These are phyloP conservation scores for Capreolus pygargus DNA, from an alignment of 2,113 vertebrate genomes.

Conservation along the genomic window DNA sequence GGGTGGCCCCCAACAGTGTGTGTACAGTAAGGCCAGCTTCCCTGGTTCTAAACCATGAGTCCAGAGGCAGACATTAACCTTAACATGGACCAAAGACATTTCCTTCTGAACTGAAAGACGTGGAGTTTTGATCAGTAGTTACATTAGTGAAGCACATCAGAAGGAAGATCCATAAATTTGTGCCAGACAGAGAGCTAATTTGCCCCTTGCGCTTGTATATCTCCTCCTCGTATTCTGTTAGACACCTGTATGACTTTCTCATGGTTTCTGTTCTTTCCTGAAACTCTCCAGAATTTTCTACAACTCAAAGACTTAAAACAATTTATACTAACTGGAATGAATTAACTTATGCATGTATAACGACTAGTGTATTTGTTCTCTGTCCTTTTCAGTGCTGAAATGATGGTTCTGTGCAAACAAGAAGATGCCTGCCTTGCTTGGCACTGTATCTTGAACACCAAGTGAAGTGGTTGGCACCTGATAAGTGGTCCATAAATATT, in stretches of 20 bases:
- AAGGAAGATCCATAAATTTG: not conserved
- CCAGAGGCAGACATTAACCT: not conserved
- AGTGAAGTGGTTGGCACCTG: not conserved
- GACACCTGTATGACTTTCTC: not conserved
- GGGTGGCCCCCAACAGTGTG: not conserved
- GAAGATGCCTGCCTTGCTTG: not conserved
- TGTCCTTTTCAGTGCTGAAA: not conserved
- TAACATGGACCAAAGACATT: not conserved
- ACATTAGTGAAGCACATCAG: not conserved
- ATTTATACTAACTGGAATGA: not conserved
- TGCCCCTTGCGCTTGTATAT: not conserved
- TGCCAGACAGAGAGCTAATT: not conserved
- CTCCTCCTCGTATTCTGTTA: not conserved
- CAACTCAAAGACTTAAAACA: not conserved
- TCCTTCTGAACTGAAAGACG: not conserved
- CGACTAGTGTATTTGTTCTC: not conserved
- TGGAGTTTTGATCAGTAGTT: not conserved
- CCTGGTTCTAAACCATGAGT: not conserved
- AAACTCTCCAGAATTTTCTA: not conserved
- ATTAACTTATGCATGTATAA: not conserved
- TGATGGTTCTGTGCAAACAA: not conserved
- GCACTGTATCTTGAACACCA: not conserved
- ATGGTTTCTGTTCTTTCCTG: not conserved
- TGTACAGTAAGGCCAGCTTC: not conserved
- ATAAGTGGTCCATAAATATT: not conserved